Evolutionary conservation across 2,888 invertebrate genomes (phyloP).

Genomic region (Germaria angustata): DNA sequence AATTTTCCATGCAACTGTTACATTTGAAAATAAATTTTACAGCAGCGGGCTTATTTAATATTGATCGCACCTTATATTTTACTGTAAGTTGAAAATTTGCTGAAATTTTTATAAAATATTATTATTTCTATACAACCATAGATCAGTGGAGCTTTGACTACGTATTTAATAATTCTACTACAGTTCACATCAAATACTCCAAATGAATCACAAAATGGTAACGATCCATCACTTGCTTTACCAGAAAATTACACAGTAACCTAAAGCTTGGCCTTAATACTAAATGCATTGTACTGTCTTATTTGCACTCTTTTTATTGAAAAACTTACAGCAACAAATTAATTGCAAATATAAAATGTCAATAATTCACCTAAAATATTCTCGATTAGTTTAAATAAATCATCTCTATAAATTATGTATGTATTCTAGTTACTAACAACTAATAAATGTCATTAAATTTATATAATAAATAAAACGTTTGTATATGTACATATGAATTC

Average conservation of each 20-base stretch:
- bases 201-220: neutral
- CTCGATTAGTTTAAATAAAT: too few relatives aligned
- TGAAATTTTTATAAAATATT: neutral
- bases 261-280: neutral
- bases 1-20: conserved; percentile 79
- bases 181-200: conserved; percentile 78
- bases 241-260: conserved; percentile 9
- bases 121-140: conserved; percentile 66
- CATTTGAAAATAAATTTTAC: conserved; percentile 79
- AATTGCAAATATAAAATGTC: too few relatives aligned
- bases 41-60: conserved; percentile 79
- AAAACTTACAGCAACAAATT: too few relatives aligned
- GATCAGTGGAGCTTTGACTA: conserved; percentile 80
- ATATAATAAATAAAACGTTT: too few relatives aligned
- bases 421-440: too few relatives aligned
- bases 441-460: too few relatives aligned
- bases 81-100: conserved; percentile 73
- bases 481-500: too few relatives aligned
- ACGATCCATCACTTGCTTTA: neutral
- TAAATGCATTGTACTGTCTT: neutral
- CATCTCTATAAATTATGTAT: too few relatives aligned
- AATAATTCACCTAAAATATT: too few relatives aligned
- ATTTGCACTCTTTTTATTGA: too few relatives aligned
- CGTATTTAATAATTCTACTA: conserved; percentile 79
- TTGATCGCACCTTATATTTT: conserved; percentile 79